Evolutionary conservation across 2,888 invertebrate species (phyloP), one percentile per base, ranked within the genome.

Genomic region (Bombylius major): DNA sequence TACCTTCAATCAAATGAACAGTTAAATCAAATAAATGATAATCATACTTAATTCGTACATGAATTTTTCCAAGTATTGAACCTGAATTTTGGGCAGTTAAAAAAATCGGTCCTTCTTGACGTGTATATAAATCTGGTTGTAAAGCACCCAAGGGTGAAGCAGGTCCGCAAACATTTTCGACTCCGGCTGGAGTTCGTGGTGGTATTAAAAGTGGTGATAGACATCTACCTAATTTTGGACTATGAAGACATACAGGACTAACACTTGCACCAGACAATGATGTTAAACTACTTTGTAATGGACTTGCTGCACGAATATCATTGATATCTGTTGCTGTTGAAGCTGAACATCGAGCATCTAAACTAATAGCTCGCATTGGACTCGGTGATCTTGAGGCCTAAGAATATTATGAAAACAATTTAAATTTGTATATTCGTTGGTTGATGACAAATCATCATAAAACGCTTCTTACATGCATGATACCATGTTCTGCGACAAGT

Each of bases 1-100:
- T 34, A 89, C 89, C 89, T 83, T 93, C 92, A 73, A 93, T 92
- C 62, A 93, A 78, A 75, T 93, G 91, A n/a, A 92, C 87, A 62
- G 90, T 86, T 63, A 94, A 78, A 72, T 94, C 93, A 14, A 91
- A 92, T 61, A 89, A 80, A 70, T 92, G 87, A 67, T 91, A 91
- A 75, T 93, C 93, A 68, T 93, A 94, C 66, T 87, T 89, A 56
- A 93, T 77, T 55, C 90, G 79, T 63, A 92, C 79, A 69, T 93
- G 93, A 61, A 94, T 79, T 59, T 89, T 79, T 44, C 93, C 93
- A 50, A 90, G 79, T 45, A 82, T 82, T 5, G 84, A 84, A 8
- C 86, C 86, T 31, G 77, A 76, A 55, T 78, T 77, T n/a, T 72
- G 74, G 61, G 78, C 75, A 55, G 82, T 82, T 65, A 88, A 78